Evolutionary conservation across 2,888 invertebrate species (phyloP).

Genomic region (Heliconius aoede): DNA sequence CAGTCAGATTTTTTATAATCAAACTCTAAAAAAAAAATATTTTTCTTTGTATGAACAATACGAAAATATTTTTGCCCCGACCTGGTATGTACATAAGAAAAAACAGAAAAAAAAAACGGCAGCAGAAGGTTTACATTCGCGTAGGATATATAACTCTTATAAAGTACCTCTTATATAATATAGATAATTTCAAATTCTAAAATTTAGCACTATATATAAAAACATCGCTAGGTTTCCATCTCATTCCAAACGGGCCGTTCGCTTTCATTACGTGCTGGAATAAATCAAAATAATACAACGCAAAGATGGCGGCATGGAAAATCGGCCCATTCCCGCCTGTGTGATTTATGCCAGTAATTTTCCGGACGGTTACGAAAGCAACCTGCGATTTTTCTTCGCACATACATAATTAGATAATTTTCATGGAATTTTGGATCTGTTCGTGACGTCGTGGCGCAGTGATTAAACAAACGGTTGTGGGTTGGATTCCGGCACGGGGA

Average conservation of each 20-base stretch:
- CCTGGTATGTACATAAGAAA: too few relatives aligned
- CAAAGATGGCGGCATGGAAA: conserved; percentile 83
- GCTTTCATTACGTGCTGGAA: conserved; percentile 79
- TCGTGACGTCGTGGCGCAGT: conserved; percentile 5
- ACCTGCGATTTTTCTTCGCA: conserved; percentile 81
- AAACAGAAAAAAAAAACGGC: too few relatives aligned
- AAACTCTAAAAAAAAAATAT: too few relatives aligned
- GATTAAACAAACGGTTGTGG: too few relatives aligned
- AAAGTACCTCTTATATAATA: too few relatives aligned
- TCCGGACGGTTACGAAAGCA: conserved; percentile 79
- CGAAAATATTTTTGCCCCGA: too few relatives aligned
- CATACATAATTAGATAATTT: conserved; percentile 83
- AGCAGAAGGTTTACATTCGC: too few relatives aligned
- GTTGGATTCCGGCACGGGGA: too few relatives aligned
- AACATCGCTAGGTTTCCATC: conserved; percentile 66
- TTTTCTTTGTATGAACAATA: too few relatives aligned
- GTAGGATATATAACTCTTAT: too few relatives aligned
- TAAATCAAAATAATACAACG: conserved; percentile 82
- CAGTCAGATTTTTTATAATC: too few relatives aligned
- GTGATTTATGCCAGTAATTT: conserved; percentile 46
- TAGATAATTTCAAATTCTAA: not conserved
- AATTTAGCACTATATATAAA: conserved; percentile 66
- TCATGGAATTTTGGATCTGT: conserved; percentile 56
- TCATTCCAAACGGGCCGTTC: conserved; percentile 77
- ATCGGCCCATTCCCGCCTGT: conserved; percentile 69